Base-by-base conservation (phyloP, 1,140 invertebrate genomes). In the Bombus sibiricus region DNA sequence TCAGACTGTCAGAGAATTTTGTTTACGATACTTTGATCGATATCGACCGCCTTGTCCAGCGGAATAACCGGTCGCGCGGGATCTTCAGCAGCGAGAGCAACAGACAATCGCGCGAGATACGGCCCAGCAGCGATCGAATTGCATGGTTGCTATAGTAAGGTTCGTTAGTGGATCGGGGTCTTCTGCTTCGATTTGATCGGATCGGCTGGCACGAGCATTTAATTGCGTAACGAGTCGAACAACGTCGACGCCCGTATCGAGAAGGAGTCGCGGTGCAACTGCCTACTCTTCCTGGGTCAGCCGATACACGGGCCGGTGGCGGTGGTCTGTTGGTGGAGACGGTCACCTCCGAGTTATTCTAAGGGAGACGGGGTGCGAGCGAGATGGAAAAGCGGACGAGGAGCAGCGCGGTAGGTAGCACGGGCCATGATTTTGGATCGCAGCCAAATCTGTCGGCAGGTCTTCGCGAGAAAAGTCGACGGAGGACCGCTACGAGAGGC, bases 311-410 rank as follows among this genome's bases (percentile, higher is more conserved):
- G 66, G 66, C 86, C 89, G 86, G 83, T 92, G 89, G 89, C 89
- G 86, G 86, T 91, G 89, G 89, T 85, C 87, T 64, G 77, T 77
- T 68, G 64, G 88, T 72, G 89, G 88, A 89, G 92, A 91, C 93
- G 93, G 92, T 93, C 93, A 95, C 93, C 94, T 95, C 93, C 88
- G 91, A 93, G 94, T 95, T 95, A 95, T 95, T 95, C 95, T 95
- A 88, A 93, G 93, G 89, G 88, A 83, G 88, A 92, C 68, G 37
- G 83, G 85, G 86, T 82, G 86, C 77, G 81, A 91, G 41, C 37
- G 62, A 77, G 39, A 59, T 15, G 39, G 79, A 76, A 69, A 68
- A 25, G 47, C 69, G 72, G 62, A 73, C 57, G 41, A 34, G 34
- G 39, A 66, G 43, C 18, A 75, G 64, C 47, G 57, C 69, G 84